Evolutionary conservation across 2,888 invertebrate species (phyloP), one percentile per base, ranked within the genome.

Genomic region (Dasypogon diadema): DNA sequence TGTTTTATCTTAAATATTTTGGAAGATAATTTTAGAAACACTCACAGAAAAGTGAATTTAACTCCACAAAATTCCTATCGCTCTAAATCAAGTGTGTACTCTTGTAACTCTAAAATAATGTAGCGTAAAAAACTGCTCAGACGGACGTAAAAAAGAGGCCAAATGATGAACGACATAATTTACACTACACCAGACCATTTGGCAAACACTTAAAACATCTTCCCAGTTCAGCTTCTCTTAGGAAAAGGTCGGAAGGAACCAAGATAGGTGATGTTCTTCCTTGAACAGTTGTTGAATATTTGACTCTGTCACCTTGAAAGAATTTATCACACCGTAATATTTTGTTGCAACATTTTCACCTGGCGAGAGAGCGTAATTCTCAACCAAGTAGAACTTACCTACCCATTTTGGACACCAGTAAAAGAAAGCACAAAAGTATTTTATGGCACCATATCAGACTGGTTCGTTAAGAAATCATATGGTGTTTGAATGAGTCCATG

Each of bases 271-370:
- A 37, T 34, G 60, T 60, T 37, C 37, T 37, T 60, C 37, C 21
- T 18, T 18, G 37, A 60, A 42, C 34, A 60, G 60, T 37, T 60
- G 60, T 60, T 60, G 60, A 60, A 60, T 60, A 60, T 60, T 60
- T 60, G 34, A 60, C 18, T 34, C 42, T 60, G 60, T 60, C 60
- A 14, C 37, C 60, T 16, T 60, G 21, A 60, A 60, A 60, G 18
- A 60, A 60, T 60, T 60, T 60, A 60, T 60, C 18, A 21, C 60
- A 10, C 22, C 37, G 37, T 37, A 42, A 60, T 60, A 60, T 37
- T 60, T 60, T 60, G 16, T 60, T 37, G 37, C 10, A 60, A 58
- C 16, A 2, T 24, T 58, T 26, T 26, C 26, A 12, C 58, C 58
- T 30, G 60, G 60, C 18, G 37, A 60, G 37, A 42, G n/a, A 42